Base-by-base conservation (phyloP, 2,888 invertebrate species). In the Sisyra nigra region DNA sequence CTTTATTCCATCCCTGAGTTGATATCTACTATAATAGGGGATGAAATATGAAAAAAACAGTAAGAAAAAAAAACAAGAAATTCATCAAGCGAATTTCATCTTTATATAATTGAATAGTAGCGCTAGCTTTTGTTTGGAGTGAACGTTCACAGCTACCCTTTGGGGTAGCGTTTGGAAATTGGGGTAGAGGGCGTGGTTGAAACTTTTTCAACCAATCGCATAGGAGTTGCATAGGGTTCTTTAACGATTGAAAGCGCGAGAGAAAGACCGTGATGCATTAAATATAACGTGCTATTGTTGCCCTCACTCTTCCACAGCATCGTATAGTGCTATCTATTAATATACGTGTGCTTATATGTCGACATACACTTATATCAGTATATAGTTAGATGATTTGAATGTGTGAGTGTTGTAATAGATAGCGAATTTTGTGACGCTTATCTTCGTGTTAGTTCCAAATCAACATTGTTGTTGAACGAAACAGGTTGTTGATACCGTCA, bases 241-340 rank as follows among this genome's bases (percentile, higher is more conserved):
- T 60, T 60, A 59, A 60, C 57, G 52, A 48, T 53, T 54, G 54
- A 52, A 50, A 52, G 53, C 53, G 52, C 54, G 58, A 58, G 60
- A 40, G n/a, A 11, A 40, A n/a, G 40, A 30, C n/a, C 10, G 11
- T 10, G 40, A 7, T 8, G 8, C 11, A 10, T 11, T n/a, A 33
- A 33, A 33, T 33, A 33, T 13, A 33, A 33, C 24, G 24, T 5
- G 24, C 24, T 24, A 24, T 24, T 24, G 24, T 24, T 24, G 24
- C 5, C 24, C 24, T 24, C 24, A 24, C 24, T 24, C 24, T 24
- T 24, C 24, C 24, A 24, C 24, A 24, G 7, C 7, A 3, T 24
- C 24, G 7, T 24, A 24, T 24, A 7, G 24, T 24, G 7, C 24
- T 24, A 24, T 24, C 24, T 24, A 24, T 24, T 24, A 5, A 24